Conservation (phyloP, 2,888 invertebrate species). For the Erebia ligea region DNA sequence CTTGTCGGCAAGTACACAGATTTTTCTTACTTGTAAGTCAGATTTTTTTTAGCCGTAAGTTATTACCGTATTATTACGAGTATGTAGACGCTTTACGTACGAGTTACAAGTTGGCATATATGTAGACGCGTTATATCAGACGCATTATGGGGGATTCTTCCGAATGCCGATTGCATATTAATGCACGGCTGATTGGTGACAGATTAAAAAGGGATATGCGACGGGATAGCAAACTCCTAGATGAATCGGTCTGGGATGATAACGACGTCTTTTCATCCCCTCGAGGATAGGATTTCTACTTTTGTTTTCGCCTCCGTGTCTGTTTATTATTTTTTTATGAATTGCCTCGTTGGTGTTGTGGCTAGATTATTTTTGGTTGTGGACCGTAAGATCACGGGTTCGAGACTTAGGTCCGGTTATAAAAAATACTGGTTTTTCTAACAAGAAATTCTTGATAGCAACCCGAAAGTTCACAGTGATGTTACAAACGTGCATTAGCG, state of each 20-base stretch:
- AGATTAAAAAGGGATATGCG: slow-evolving; percentile 42
- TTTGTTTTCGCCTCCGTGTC: neutral
- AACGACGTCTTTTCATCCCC: slow-evolving; percentile 24
- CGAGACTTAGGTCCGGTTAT: too few relatives aligned
- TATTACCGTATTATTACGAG: too few relatives aligned
- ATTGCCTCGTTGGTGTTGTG: neutral
- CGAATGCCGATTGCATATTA: slow-evolving; percentile 46
- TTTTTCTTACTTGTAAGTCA: too few relatives aligned
- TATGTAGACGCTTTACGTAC: neutral
- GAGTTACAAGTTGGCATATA: neutral
- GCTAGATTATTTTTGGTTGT: too few relatives aligned
- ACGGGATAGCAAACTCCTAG: slow-evolving; percentile 29
- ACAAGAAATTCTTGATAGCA: too few relatives aligned
- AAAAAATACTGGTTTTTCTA: too few relatives aligned
- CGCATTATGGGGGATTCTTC: slow-evolving; percentile 43
- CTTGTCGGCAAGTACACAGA: too few relatives aligned
- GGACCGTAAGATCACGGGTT: too few relatives aligned
- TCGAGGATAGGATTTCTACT: slow-evolving; percentile 14
- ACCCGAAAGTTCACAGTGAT: too few relatives aligned
- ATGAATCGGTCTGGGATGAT: slow-evolving; percentile 34
- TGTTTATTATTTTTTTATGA: neutral
- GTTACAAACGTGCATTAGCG: too few relatives aligned
- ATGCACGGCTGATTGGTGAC: slow-evolving; percentile 47
- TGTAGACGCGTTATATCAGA: slow-evolving; percentile 19
- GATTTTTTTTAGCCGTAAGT: too few relatives aligned